A percentile compares a stretch with the other conserved stretches of the same genome.
phyloP scores from a whole-genome alignment of 2,113 vertebrate genomes.

The Trichechus manatus region DNA sequence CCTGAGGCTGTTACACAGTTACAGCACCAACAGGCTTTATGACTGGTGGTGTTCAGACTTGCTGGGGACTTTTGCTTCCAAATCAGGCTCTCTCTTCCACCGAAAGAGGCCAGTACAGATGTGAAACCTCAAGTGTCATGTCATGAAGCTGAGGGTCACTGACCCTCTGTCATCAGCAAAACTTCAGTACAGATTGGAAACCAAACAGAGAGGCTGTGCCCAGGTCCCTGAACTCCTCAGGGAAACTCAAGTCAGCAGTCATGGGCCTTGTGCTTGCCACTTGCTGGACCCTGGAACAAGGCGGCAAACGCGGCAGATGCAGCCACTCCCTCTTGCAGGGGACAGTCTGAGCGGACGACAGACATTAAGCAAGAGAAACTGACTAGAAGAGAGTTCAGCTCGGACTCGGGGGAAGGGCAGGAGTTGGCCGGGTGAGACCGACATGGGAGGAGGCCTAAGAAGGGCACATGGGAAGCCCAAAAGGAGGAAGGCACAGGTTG shows the following conservation, averaged over 20 bases:
- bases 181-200: no score
- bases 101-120: background rate
- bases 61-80: no score
- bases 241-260: background rate
- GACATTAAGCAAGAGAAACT: background rate
- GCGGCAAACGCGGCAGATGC: background rate
- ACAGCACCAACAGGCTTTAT: no score
- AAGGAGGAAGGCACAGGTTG: accelerated
- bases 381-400: background rate
- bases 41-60: background rate
- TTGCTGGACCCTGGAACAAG: background rate
- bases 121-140: background rate
- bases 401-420: background rate
- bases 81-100: background rate
- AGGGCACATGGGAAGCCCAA: background rate
- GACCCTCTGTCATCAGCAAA: no score
- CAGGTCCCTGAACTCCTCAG: background rate
- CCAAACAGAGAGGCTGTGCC: no score
- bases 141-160: background rate
- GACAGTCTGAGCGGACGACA: accelerated
- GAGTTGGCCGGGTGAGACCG: background rate
- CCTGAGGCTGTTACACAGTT: background rate
- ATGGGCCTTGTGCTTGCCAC: background rate
- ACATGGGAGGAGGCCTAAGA: background rate
- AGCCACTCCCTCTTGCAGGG: background rate